phyloP scores from a whole-genome alignment of 1,140 invertebrate genomes.

The Drosophila triauraria region DNA sequence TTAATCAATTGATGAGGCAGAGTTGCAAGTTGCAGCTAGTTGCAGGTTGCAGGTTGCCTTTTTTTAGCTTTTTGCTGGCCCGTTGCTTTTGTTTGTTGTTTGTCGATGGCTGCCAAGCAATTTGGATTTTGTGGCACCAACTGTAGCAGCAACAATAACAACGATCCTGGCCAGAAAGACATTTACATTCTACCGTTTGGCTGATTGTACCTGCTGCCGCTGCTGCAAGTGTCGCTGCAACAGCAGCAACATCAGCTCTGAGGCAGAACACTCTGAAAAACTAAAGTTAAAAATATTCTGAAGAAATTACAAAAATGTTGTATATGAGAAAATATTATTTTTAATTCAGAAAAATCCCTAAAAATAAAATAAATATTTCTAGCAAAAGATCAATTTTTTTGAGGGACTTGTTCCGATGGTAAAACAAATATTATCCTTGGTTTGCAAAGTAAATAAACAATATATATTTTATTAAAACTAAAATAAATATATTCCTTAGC shows the following conservation, averaged over 20 bases:
- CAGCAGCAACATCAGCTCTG: conserved; percentile 46
- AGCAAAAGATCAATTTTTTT: too few relatives aligned
- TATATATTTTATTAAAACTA: background rate
- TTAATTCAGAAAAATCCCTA: background rate
- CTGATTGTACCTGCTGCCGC: conserved; percentile 61
- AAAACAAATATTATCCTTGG: background rate
- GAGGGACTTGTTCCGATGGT: too few relatives aligned
- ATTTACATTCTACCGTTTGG: conserved; percentile 80
- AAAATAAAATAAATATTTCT: background rate
- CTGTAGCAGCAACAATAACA: conserved; percentile 43
- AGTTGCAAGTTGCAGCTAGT: conserved; percentile 48
- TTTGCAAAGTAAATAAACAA: too few relatives aligned
- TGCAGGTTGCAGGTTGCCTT: conserved; percentile 56
- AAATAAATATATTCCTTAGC: background rate
- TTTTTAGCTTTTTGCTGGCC: conserved; percentile 26
- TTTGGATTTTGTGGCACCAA: conserved; percentile 78
- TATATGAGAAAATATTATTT: background rate
- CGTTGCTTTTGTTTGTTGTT: conserved; percentile 73
- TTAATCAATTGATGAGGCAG: conserved; percentile 82
- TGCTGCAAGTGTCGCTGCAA: conserved; percentile 67
- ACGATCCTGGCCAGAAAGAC: conserved; percentile 80
- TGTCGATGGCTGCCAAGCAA: conserved; percentile 70
- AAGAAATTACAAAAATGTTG: background rate
- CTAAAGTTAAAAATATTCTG: background rate
- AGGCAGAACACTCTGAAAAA: conserved; percentile 7